phyloP scores from a whole-genome alignment of 2,888 invertebrate species.

The Philereme vetulata region DNA sequence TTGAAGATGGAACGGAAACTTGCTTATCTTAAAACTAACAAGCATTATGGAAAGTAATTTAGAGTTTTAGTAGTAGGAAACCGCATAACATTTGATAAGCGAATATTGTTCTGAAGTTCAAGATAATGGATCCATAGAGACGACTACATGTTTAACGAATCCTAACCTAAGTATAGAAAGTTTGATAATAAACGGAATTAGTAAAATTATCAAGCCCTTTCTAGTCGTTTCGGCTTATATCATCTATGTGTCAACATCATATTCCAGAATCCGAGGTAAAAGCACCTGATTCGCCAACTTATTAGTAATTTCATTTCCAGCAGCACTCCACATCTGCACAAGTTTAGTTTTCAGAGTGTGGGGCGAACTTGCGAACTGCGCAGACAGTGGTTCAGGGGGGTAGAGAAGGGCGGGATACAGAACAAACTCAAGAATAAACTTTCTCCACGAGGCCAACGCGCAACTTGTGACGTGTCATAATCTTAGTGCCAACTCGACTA shows the following conservation, averaged over 20 bases:
- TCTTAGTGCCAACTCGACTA: conserved; percentile 50
- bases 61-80: too few species aligned
- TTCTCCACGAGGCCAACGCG: conserved; percentile 62
- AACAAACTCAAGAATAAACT: conserved; percentile 61
- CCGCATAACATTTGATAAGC: neutral
- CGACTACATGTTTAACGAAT: too few species aligned
- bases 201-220: too few species aligned
- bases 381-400: conserved; percentile 50
- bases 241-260: neutral
- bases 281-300: conserved; percentile 17
- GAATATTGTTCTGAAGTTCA: neutral
- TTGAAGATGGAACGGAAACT: conserved; percentile 12
- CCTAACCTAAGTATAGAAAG: too few species aligned
- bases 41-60: neutral
- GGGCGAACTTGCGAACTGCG: conserved; percentile 60
- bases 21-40: conserved; percentile 5
- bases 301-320: conserved; percentile 42
- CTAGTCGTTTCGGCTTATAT: too few species aligned
- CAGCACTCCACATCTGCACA: conserved; percentile 44
- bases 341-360: conserved; percentile 50
- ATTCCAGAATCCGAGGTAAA: conserved; percentile 16
- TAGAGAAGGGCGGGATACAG: conserved; percentile 29
- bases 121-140: too few species aligned
- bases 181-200: too few species aligned
- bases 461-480: conserved; percentile 68